Evolutionary conservation across 2,113 vertebrate genomes (phyloP), one percentile per base, ranked within the genome.

Genomic region (Probosciger aterrimus): DNA sequence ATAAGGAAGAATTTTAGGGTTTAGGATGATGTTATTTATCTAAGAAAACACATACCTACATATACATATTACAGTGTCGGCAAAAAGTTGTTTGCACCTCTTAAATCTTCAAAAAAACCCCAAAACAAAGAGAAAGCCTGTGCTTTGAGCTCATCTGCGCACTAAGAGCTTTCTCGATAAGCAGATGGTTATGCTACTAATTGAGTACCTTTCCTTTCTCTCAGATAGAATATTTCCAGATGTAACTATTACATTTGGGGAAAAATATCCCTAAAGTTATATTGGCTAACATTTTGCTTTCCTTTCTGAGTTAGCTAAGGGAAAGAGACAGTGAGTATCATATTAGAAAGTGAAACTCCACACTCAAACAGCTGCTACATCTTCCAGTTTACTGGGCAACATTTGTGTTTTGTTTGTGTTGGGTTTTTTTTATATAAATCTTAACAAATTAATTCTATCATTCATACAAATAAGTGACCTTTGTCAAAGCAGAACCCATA

Each of bases 1-100:
- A 52, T 33, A 89, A 50, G 2, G 7, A 84, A 44, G 11, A 55
- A 19, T 55, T 74, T 0, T 43, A 77, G 0, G 4, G 1, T 12
- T 68, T 86, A n/a, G 7, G 22, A 52, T 11, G 1, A 43, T 27
- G 7, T 22, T 64, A 69, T 30, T 63, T 52, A 86, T 17, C 30
- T 60, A 53, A 75, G 15, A 75, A 87, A 52, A 31, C 10, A 67
- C 20, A 64, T 76, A 47, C 35, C 7, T 68, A 28, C 7, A 19
- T 47, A 39, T 60, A n/a, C 19, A 33, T 49, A 84, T 27, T 71
- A 47, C 19, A 31, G 12, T 57, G 14, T 27, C 0, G 0, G 10
- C 16, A 81, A 62, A 64, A 80, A 68, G 27, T 10, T 31, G 3
- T 30, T 88, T 78, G 4, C 14, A 67, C 4, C 7, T 78, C 50